These are phyloP conservation scores for Zeugodacus cucurbitae DNA, from an alignment of 1,140 invertebrate genomes.

Conservation along the genomic window DNA sequence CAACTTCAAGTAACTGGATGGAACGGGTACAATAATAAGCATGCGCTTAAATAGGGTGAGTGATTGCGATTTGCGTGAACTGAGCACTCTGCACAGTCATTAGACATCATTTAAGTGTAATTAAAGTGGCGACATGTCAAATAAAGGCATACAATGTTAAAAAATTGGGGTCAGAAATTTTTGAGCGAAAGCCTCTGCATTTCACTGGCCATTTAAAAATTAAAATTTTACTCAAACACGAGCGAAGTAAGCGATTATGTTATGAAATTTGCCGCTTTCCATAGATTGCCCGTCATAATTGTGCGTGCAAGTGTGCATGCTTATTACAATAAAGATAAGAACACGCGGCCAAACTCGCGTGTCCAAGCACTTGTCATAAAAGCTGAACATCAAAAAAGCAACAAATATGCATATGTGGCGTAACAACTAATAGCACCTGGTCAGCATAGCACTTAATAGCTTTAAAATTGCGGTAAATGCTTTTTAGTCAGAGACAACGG, in stretches of 20 bases:
- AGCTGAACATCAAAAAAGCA: not conserved
- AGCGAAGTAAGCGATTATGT: not conserved
- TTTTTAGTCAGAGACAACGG: not conserved
- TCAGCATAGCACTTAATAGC: not conserved
- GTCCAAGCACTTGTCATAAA: not conserved
- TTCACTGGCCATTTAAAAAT: not conserved
- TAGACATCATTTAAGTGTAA: not conserved
- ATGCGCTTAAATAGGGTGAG: not conserved
- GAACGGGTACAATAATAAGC: too few species aligned
- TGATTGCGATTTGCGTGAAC: not conserved
- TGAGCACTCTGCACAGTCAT: not conserved
- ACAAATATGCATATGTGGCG: not conserved
- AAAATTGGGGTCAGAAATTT: not conserved
- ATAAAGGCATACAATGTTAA: not conserved
- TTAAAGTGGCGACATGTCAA: not conserved
- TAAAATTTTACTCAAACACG: not conserved
- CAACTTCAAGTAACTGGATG: not conserved
- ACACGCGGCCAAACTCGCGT: not conserved
- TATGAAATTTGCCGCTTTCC: not conserved
- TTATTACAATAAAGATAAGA: not conserved
- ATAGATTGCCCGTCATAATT: not conserved
- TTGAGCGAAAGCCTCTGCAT: not conserved
- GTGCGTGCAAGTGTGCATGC: not conserved
- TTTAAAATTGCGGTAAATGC: constrained; percentile 22
- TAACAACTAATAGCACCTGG: not conserved